Base-by-base conservation (phyloP, 1,140 invertebrate species). In the Notospermus geniculatus region DNA sequence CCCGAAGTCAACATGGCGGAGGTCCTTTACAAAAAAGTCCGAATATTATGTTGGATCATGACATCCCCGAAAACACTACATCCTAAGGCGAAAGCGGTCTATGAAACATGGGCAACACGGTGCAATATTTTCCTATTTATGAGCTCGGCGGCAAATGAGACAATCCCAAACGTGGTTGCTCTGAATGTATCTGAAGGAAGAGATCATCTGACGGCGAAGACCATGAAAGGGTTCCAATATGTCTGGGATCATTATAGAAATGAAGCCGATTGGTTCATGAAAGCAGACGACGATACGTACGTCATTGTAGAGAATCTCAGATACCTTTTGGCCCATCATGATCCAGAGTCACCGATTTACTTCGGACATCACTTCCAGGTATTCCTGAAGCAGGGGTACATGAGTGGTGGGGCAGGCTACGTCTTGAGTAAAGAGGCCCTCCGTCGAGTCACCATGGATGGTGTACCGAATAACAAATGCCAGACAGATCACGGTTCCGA, bases 21-120 rank as follows among this genome's bases (percentile, higher is more conserved):
- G 60, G 85, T 88, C 59, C 77, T 98, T 54, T 84, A 87, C 4
- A 60, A 73, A 9, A 65, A 69, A 74, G 81, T 87, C 2, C 85
- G 90, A 53, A 88, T 98, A 0, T 83, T 98, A 0, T 98, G 96
- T 76, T 98, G 95, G 94, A 85, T 99, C 11, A 92, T 98, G 89
- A 98, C 95, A 0, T 88, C 87, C 64, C 95, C 94, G 4, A 85
- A 84, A 41, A 97, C 95, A 75, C 92, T 98, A 73, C 83, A 92
- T 68, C 90, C 86, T 62, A 94, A 94, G 78, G 95, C 95, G 0
- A 85, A 85, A 22, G 92, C 96, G 69, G 92, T 98, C 0, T 94
- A 95, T 78, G 88, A 90, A 1, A 98, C 96, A 0, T 99, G 96
- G 96, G 94, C 91, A 0, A 89, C 89, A 74, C 82, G 95, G 25